Percentiles rank a stretch among this genome's conserved stretches.
Conservation (phyloP, 2,888 invertebrate species). For the Apotomis capreana region DNA sequence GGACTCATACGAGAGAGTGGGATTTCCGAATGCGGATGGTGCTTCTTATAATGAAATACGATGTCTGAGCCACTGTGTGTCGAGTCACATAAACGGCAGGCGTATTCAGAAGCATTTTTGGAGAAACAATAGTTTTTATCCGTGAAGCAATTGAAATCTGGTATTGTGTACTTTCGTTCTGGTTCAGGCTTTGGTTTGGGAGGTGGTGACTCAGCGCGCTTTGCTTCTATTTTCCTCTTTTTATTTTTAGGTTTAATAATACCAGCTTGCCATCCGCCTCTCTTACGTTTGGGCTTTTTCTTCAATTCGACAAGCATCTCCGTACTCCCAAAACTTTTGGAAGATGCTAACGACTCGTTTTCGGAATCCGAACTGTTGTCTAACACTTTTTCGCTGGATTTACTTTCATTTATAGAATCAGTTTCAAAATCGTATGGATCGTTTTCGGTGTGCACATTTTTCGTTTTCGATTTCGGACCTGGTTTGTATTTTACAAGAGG, state of each 20-base stretch:
- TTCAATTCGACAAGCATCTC: constrained; percentile 62
- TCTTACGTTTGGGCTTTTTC: constrained; percentile 66
- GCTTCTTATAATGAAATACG: constrained; percentile 85
- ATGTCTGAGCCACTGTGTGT: constrained; percentile 81
- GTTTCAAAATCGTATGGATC: constrained; percentile 71
- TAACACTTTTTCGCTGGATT: constrained; percentile 55
- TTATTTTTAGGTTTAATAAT: constrained; percentile 69
- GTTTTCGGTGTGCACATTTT: constrained; percentile 49
- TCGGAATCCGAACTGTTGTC: constrained; percentile 64
- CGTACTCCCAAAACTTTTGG: constrained; percentile 61
- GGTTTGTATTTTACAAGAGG: constrained; percentile 54
- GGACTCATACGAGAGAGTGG: constrained; percentile 84
- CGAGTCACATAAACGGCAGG: constrained; percentile 85
- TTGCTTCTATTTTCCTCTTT: constrained; percentile 60
- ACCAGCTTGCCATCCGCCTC: constrained; percentile 68
- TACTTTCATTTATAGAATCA: constrained; percentile 64
- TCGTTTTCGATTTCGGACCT: constrained; percentile 69
- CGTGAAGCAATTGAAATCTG: constrained; percentile 65
- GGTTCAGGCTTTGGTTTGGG: constrained; percentile 39
- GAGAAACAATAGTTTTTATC: constrained; percentile 75
- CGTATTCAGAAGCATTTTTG: constrained; percentile 65
- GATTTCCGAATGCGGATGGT: constrained; percentile 86
- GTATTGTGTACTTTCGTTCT: constrained; percentile 48
- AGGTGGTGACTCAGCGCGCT: constrained; percentile 43
- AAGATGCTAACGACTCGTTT: constrained; percentile 63